Conservation (phyloP, 1,140 invertebrate species). For the Ctenoplectra terminalis region DNA sequence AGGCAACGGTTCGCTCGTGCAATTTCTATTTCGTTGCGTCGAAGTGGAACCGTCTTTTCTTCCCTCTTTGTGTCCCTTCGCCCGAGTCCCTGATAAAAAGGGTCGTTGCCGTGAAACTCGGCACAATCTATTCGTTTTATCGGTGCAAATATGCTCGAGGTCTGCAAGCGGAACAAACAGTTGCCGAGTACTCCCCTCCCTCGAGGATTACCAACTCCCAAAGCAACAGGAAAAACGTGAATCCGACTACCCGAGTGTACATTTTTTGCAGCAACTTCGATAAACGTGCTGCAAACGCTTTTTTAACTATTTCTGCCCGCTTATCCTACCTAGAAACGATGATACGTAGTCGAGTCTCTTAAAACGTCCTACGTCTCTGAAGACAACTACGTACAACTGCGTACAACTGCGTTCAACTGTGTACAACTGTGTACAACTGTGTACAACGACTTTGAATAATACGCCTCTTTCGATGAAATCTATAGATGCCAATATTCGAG, state of each 20-base stretch:
- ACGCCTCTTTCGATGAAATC: too few species aligned
- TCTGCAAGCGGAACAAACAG: conserved; percentile 41
- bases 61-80: conserved; percentile 1
- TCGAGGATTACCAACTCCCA: conserved; percentile 25
- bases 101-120: conserved; percentile 45
- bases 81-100: conserved; percentile 53
- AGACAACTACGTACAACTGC: too few species aligned
- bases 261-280: conserved; percentile 9
- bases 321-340: too few species aligned
- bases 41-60: conserved; percentile 44
- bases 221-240: conserved; percentile 43
- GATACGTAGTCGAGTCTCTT: not conserved
- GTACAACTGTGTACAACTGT: too few species aligned
- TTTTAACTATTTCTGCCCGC: not conserved
- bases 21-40: conserved; percentile 63
- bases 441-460: too few species aligned
- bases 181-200: conserved; percentile 8
- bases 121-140: conserved; percentile 65
- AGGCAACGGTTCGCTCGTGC: conserved; percentile 30
- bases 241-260: conserved; percentile 15
- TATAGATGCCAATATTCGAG: too few species aligned
- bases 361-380: too few species aligned
- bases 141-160: conserved; percentile 56
- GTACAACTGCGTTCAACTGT: too few species aligned
- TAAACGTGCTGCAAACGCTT: conserved; percentile 20